These are phyloP conservation scores for Corbicula japonica DNA, from an alignment of 2,888 invertebrate genomes.

Conservation along the genomic window DNA sequence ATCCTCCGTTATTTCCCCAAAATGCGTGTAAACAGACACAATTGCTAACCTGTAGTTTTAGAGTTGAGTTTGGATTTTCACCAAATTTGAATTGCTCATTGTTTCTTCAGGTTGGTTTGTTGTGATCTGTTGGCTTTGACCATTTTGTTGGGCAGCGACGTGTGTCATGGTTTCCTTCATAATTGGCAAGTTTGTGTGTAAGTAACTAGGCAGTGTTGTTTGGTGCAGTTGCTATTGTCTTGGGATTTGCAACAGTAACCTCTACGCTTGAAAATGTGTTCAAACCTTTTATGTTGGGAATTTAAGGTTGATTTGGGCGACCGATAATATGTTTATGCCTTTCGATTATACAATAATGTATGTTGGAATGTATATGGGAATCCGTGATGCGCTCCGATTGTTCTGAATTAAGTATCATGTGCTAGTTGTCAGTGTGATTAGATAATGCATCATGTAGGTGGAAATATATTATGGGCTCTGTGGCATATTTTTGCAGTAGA, in stretches of 20 bases:
- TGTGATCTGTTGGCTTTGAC: not conserved
- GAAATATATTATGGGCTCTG: constrained; percentile 10
- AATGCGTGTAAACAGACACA: no score
- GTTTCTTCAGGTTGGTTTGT: not conserved
- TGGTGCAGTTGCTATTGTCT: not conserved
- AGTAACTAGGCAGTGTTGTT: not conserved
- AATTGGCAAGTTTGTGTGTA: constrained; percentile 3
- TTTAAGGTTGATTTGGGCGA: not conserved
- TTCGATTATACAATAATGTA: constrained; percentile 2
- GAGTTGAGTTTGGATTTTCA: not conserved
- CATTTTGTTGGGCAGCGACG: not conserved
- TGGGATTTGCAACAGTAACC: constrained; percentile 26
- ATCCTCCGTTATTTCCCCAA: no score
- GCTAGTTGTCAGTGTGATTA: not conserved
- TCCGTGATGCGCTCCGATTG: constrained; percentile 3
- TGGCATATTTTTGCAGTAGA: constrained; percentile 9
- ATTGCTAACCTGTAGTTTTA: no score
- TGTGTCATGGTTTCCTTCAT: not conserved
- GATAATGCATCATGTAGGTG: constrained; percentile 21
- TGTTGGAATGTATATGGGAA: constrained; percentile 8
- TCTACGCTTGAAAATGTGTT: not conserved
- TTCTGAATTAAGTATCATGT: constrained; percentile 19
- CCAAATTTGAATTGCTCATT: not conserved
- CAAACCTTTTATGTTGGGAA: not conserved
- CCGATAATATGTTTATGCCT: constrained; percentile 2